Base-by-base conservation (phyloP, 1,140 invertebrate species). In the Nephila pilipes region DNA sequence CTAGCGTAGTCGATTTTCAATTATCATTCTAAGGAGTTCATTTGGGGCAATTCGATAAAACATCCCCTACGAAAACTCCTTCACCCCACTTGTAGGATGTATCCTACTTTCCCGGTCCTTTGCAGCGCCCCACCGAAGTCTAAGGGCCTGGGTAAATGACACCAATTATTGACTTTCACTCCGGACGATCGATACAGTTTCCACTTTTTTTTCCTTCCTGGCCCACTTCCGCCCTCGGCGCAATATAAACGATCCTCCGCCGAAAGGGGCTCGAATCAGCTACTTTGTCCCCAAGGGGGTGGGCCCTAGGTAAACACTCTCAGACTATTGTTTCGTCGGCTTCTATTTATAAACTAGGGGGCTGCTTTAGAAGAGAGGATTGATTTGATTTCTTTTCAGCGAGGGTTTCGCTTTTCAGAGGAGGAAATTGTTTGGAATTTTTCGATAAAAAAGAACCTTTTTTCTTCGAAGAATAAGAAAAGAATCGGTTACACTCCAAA, bases 161-260 rank as follows among this genome's bases (percentile, higher is more conserved):
- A 75, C 69, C 69, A 75, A 75, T 75, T 75, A 75, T 75, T 75
- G 69, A 75, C 69, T 75, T 75, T 75, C 69, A 75, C 29, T 75
- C 25, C 14, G 29, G 16, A 46, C 69, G 69, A 75, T 75, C 69
- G 69, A 75, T 75, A 36, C 29, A 32, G 32, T 32, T 75, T 75
- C 22, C 18, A 75, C 69, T 75, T 75, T 75, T n/a, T n/a, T 65
- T 75, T 65, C 63, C 10, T 75, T 65, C 63, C 10, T 25, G 69
- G 16, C 69, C 29, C 69, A 75, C 69, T 36, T 32, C 69, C 65
- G 18, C 29, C 25, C 14, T n/a, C 63, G 63, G 25, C n/a, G 63
- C 63, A 46, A 46, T 46, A 46, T 46, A 46, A 46, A 46, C 46
- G 46, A 46, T 46, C 46, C 46, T 46, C 29, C 32, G 69, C 32